Evolutionary conservation across 2,888 invertebrate genomes (phyloP).

Genomic region (Ornithoptera priamus): DNA sequence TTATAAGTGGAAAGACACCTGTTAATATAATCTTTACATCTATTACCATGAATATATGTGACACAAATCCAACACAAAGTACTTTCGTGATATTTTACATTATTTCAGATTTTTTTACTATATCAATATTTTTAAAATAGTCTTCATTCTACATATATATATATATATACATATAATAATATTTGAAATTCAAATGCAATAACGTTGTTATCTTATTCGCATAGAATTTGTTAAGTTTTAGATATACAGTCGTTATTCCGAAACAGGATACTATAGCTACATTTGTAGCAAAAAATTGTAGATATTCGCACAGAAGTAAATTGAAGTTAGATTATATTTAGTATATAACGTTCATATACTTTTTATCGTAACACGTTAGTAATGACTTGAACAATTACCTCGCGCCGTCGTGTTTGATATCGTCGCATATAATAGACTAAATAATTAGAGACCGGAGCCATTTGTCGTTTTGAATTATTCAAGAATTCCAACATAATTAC

Average conservation of each 20-base stretch:
- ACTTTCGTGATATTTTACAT: too few species aligned
- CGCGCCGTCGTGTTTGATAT: conserved; percentile 14
- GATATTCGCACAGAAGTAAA: not conserved
- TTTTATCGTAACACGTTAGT: conserved; percentile 23
- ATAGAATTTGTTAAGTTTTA: not conserved
- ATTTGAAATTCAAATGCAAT: not conserved
- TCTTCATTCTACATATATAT: too few species aligned
- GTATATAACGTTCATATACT: not conserved
- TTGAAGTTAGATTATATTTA: not conserved
- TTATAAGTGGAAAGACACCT: too few species aligned
- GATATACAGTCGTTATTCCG: not conserved
- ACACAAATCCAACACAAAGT: too few species aligned
- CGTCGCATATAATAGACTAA: conserved; percentile 16
- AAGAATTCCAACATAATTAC: conserved; percentile 7
- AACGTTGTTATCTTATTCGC: not conserved
- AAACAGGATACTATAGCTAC: not conserved
- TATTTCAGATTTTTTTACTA: too few species aligned
- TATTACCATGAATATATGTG: too few species aligned
- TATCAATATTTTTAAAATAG: too few species aligned
- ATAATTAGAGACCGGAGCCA: conserved; percentile 19
- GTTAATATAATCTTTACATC: too few species aligned
- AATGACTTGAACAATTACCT: conserved; percentile 24
- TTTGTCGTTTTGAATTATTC: conserved; percentile 16
- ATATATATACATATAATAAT: too few species aligned
- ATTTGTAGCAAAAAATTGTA: not conserved